These are phyloP conservation scores for Lophura swinhoii DNA, from an alignment of 2,797 vertebrate genomes.

Conservation along the genomic window DNA sequence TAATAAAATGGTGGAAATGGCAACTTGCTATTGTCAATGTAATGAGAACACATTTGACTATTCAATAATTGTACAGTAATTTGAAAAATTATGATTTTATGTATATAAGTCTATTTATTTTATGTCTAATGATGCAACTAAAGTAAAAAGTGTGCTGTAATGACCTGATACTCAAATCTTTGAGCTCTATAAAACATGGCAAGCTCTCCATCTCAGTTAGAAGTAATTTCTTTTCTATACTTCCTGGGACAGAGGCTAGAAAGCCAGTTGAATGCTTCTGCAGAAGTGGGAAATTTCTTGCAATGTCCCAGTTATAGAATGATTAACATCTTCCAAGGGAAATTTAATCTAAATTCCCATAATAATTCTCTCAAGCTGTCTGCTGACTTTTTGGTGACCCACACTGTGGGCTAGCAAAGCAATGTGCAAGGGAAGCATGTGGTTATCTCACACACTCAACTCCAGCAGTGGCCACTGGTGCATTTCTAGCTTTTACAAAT, in stretches of 20 bases:
- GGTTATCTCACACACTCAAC: not conserved
- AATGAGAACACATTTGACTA: not conserved
- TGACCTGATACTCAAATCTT: not conserved
- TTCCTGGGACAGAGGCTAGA: not conserved
- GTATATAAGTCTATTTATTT: too few species aligned
- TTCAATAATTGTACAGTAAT: not conserved
- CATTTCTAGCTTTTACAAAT: slow-evolving; percentile 80
- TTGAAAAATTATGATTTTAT: not conserved
- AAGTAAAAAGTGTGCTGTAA: not conserved
- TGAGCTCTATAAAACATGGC: not conserved
- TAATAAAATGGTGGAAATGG: not conserved
- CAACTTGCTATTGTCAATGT: not conserved
- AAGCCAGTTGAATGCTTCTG: not conserved
- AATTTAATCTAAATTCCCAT: not conserved
- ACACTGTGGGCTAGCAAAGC: not conserved
- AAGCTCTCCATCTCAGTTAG: not conserved
- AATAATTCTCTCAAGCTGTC: not conserved
- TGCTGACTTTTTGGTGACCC: not conserved
- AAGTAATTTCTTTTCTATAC: not conserved
- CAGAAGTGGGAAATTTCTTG: not conserved
- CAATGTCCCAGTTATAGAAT: rapidly evolving
- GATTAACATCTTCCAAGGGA: rapidly evolving
- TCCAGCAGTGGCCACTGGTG: slow-evolving; percentile 19
- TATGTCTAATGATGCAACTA: not conserved
- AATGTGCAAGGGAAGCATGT: not conserved